Percentiles rank a stretch among this genome's conserved stretches.
Evolutionary conservation across 2,113 vertebrate genomes (phyloP).

Genomic region (Nesogale talazaci): DNA sequence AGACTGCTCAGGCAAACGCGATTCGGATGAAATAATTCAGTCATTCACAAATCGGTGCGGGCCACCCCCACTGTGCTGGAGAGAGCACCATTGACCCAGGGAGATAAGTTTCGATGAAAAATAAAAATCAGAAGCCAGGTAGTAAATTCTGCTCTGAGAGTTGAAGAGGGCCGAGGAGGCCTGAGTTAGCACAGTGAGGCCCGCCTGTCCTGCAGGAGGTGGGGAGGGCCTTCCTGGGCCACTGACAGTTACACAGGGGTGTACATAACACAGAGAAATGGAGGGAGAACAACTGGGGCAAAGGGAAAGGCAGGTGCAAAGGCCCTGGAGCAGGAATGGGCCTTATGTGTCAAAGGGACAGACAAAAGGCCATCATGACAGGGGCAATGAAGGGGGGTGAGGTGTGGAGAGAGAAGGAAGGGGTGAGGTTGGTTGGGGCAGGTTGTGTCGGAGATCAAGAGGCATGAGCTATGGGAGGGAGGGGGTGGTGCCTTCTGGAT

Average conservation of each 20-base stretch:
- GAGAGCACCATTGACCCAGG: slow-evolving; percentile 41
- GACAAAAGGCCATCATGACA: no score
- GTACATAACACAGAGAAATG: neutral
- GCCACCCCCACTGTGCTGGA: slow-evolving; percentile 44
- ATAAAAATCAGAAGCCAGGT: slow-evolving; percentile 46
- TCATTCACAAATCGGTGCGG: slow-evolving; percentile 65
- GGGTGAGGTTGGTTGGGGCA: neutral
- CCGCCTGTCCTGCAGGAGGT: neutral
- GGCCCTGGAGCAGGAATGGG: neutral
- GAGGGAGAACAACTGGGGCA: neutral
- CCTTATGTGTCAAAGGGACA: neutral
- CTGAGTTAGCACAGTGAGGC: neutral
- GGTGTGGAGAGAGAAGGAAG: neutral
- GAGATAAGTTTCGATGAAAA: slow-evolving; percentile 31
- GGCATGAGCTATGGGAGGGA: no score
- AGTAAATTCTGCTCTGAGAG: neutral
- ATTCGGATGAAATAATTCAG: slow-evolving; percentile 62
- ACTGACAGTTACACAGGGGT: neutral
- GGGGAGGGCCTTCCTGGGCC: neutral
- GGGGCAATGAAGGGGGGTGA: no score
- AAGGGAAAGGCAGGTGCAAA: neutral
- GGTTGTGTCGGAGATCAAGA: neutral
- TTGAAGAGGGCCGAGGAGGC: neutral
- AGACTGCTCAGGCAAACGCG: slow-evolving; percentile 57
- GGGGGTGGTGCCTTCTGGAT: neutral